Evolutionary conservation across 1,140 invertebrate species (phyloP), one percentile per base, ranked within the genome.

Genomic region (Mizuhopecten yessoensis): DNA sequence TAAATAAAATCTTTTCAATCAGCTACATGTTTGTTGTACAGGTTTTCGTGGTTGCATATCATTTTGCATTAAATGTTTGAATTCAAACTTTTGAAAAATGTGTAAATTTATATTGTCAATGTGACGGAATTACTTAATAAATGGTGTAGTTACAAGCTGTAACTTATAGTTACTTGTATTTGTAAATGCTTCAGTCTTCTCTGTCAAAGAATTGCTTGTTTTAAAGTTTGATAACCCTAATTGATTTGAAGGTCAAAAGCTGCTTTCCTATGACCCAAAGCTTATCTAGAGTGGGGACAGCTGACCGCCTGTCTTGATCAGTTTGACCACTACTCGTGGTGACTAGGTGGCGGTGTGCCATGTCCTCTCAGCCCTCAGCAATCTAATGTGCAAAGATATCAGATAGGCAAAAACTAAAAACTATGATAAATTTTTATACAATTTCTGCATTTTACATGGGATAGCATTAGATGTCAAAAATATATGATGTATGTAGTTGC

Each of bases 401-500:
- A 75, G 57, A 75, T 75, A 75, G n/a, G 5, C n/a, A 29, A 75
- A 75, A 45, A 29, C 57, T 75, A 5, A 75, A 75, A 75, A 75
- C n/a, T 75, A 29, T 75, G 57, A 75, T 75, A 75, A 75, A n/a
- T 75, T 75, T 75, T 75, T 75, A 29, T 75, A 75, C 57, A 75
- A 75, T 75, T 75, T 75, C 57, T 75, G 23, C 57, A 75, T n/a
- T 75, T 75, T 75, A 75, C 29, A n/a, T 75, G 23, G 57, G n/a
- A 75, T 75, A 29, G 23, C 57, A 75, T 75, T 75, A 75, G 3
- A 75, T 75, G 57, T 75, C 57, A 75, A 75, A 75, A 75, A 75
- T 75, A 75, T 75, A 75, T 75, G 57, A 75, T 75, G 57, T 75
- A 75, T 75, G 57, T 75, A 75, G 57, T 75, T 75, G 57, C 57